These are phyloP conservation scores for Periophthalmus magnuspinnatus DNA, from an alignment of 2,797 vertebrate species.

Conservation along the genomic window DNA sequence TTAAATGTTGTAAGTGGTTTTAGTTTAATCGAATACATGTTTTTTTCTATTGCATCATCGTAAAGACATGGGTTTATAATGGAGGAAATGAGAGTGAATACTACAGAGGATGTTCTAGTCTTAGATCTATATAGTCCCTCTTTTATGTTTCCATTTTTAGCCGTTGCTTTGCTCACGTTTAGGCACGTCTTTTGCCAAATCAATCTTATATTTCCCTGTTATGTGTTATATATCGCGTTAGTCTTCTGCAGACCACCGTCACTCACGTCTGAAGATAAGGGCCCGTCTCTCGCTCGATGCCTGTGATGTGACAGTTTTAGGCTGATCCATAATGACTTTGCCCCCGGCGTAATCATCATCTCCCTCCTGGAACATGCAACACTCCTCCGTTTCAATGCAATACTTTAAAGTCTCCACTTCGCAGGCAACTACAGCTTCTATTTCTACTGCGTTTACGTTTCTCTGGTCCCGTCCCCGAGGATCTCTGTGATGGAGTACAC, in stretches of 20 bases:
- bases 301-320: conserved; percentile 58
- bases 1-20: too few relatives aligned
- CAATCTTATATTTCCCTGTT: not conserved
- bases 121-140: too few relatives aligned
- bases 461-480: conserved; percentile 18
- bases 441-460: conserved; percentile 25
- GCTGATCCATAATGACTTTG: conserved; percentile 61
- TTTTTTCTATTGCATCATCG: conserved; percentile 3
- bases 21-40: not conserved
- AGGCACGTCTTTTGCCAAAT: not conserved
- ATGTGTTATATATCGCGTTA: too few relatives aligned
- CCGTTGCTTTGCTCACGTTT: not conserved
- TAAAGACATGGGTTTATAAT: not conserved
- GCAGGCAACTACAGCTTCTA: conserved; percentile 28
- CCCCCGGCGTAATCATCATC: conserved; percentile 62
- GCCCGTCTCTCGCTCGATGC: conserved; percentile 28
- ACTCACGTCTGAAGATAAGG: conserved; percentile 36
- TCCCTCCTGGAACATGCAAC: conserved; percentile 57
- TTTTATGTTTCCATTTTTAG: not conserved
- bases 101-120: too few relatives aligned
- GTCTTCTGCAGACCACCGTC: conserved; percentile 1
- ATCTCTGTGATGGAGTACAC: conserved; percentile 31
- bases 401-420: conserved; percentile 43
- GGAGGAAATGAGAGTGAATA: too few relatives aligned
- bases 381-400: conserved; percentile 40